phyloP scores from a whole-genome alignment of 2,797 vertebrate species.

The Silurus aristotelis region DNA sequence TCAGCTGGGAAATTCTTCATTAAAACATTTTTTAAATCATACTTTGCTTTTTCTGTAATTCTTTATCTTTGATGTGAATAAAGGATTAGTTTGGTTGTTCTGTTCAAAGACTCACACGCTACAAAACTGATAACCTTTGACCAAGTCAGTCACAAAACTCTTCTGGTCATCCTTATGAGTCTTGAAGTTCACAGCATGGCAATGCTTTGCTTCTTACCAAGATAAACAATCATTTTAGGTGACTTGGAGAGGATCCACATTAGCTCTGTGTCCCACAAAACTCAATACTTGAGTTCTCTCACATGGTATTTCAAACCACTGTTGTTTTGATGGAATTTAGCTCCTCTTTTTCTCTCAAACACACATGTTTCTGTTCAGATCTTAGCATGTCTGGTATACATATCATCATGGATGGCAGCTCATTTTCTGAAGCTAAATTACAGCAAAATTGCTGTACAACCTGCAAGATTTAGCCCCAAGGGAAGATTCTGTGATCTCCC shows the following conservation, averaged over 20 bases:
- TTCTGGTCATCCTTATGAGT: background rate
- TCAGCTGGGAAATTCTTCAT: background rate
- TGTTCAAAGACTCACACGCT: background rate
- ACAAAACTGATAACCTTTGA: too few relatives aligned
- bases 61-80: background rate
- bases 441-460: background rate
- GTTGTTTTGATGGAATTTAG: too few relatives aligned
- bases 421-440: background rate
- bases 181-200: background rate
- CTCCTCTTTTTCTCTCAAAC: too few relatives aligned
- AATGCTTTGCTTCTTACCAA: background rate
- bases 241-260: background rate
- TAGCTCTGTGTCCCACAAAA: background rate
- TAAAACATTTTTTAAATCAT: background rate
- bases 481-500: background rate
- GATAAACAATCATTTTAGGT: background rate
- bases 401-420: background rate
- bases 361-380: background rate
- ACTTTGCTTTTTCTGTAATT: background rate
- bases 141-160: background rate
- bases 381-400: background rate
- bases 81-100: background rate
- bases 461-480: background rate
- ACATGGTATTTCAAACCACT: too few relatives aligned
- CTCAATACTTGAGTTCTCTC: background rate